Conservation (phyloP, 2,113 vertebrate genomes). For the Progne subis region DNA sequence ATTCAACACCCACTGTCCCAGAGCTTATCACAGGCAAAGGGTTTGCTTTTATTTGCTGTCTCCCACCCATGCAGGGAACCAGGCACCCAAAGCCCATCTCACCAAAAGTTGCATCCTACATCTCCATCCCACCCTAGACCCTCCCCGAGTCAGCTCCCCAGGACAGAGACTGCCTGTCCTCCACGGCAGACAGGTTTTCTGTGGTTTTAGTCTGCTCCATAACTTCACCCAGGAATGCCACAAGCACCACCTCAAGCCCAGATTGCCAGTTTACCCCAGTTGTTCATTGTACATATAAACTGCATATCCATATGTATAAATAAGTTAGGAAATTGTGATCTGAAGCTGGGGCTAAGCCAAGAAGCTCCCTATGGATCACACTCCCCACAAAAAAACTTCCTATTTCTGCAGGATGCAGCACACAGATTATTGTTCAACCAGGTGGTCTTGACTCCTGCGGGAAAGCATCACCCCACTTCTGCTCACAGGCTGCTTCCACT, state of each 20-base stretch:
- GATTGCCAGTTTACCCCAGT: neutral
- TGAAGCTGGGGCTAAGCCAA: neutral
- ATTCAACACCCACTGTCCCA: neutral
- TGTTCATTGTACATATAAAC: rapidly evolving
- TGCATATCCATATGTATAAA: rapidly evolving
- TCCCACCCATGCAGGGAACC: neutral
- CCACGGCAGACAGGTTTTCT: neutral
- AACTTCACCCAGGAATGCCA: neutral
- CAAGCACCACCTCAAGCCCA: neutral
- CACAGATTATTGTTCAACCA: neutral
- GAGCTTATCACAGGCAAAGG: neutral
- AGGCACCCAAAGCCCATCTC: neutral
- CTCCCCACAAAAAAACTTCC: neutral
- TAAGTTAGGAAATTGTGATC: neutral
- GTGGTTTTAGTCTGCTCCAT: neutral
- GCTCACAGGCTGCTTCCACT: neutral
- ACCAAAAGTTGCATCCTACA: neutral
- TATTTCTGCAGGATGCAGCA: neutral
- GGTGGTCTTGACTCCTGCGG: neutral
- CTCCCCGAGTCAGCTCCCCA: rapidly evolving
- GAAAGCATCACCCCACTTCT: neutral
- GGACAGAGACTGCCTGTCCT: neutral
- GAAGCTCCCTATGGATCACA: neutral
- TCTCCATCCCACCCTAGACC: neutral
- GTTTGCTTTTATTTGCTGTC: neutral